Evolutionary conservation across 2,888 invertebrate genomes (phyloP), one percentile per base, ranked within the genome.

Genomic region (Hirtodrosophila alboralis): DNA sequence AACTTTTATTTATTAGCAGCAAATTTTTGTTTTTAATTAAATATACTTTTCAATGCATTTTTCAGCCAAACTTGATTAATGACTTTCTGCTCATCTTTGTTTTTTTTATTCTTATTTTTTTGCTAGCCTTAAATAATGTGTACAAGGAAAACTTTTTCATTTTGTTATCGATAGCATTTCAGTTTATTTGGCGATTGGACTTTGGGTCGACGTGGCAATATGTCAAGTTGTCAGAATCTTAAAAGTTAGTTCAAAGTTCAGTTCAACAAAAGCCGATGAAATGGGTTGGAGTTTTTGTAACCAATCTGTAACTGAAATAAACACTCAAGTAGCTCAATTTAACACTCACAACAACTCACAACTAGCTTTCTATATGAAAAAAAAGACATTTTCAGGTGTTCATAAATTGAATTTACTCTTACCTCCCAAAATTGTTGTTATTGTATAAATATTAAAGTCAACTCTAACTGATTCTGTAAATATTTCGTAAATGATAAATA

Each of bases 361-460:
- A 26, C 56, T 8, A 40, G 44, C 52, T 53, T 48, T 30, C 56
- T 41, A 54, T 53, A n/a, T n/a, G n/a, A n/a, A 28, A 28, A 58
- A 68, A 79, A 80, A 80, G 84, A 80, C 79, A 80, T 83, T 78
- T 79, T 79, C 84, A 80, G 79, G 84, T 83, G 76, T 80, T 80
- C 84, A 71, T 16, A 41, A 66, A 64, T 62, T 47, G 60, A 74
- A 76, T 79, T 58, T 72, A 68, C n/a, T 57, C 48, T 70, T 63
- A 67, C 59, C 56, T 51, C 59, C 41, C 45, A 36, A 53, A 38
- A 37, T n/a, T 14, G 38, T 54, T 66, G 21, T 54, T 54, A 49
- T 60, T 66, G 27, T 45, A 36, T 36, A 68, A 53, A 41, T 45
- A 41, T n/a, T n/a, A 34, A 54, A 27, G n/a, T n/a, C n/a, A n/a